Evolutionary conservation across 2,113 vertebrate genomes (phyloP).

Genomic region (Cacatua alba): DNA sequence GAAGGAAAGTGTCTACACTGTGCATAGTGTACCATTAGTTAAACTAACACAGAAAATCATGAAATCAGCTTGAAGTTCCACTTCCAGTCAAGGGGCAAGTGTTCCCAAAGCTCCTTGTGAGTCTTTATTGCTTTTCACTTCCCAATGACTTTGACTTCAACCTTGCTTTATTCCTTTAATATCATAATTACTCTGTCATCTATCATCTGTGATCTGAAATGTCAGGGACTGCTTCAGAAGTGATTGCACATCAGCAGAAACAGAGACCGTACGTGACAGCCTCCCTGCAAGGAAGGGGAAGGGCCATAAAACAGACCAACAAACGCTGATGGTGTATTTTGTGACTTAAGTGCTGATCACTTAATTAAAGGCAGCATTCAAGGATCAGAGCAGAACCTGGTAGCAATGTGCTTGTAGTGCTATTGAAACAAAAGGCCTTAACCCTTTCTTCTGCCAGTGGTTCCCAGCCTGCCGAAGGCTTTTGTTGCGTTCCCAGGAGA

Average conservation of each 20-base stretch:
- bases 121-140: background rate
- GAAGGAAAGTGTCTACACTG: background rate
- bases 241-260: background rate
- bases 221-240: background rate
- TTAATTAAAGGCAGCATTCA: conserved; percentile 39
- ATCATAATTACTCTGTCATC: background rate
- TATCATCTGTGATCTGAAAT: conserved; percentile 14
- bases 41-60: background rate
- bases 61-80: background rate
- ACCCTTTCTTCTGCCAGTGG: background rate
- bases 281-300: background rate
- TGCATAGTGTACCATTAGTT: background rate
- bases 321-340: background rate
- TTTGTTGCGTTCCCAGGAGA: background rate
- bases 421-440: conserved; percentile 1
- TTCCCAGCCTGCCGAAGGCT: background rate
- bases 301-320: background rate
- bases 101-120: background rate
- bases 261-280: background rate
- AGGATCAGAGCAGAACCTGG: conserved; percentile 10
- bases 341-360: background rate
- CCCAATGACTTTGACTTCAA: conserved; percentile 11
- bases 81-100: background rate
- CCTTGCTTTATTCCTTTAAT: conserved; percentile 26
- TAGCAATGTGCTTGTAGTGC: background rate